Evolutionary conservation across 2,888 invertebrate species (phyloP).

Genomic region (Caenorhabditis afra): DNA sequence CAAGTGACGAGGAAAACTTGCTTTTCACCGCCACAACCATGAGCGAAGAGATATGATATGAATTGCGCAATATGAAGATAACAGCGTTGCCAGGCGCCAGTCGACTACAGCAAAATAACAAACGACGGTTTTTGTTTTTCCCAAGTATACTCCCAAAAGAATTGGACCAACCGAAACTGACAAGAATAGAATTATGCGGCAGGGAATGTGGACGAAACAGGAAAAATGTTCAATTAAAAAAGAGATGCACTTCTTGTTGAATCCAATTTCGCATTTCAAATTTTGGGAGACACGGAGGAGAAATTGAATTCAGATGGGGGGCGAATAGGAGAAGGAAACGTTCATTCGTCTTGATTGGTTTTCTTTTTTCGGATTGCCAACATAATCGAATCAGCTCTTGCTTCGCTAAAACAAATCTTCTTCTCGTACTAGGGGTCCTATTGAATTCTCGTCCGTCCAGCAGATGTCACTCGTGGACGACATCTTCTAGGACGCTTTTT

Average conservation of each 20-base stretch:
- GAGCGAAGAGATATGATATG: conserved; percentile 28
- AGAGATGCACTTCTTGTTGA: conserved; percentile 5
- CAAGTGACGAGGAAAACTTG: conserved; percentile 22
- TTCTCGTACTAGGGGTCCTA: conserved; percentile 20
- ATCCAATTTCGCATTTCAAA: conserved; percentile 8
- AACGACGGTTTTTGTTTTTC: background rate
- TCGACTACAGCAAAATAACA: conserved; percentile 16
- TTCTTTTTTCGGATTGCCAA: conserved; percentile 18
- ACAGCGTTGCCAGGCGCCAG: background rate
- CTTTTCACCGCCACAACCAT: conserved; percentile 28
- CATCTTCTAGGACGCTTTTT: conserved; percentile 15
- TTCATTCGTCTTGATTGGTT: conserved; percentile 51
- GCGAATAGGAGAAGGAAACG: conserved; percentile 13
- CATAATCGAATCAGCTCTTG: conserved; percentile 46
- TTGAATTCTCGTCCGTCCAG: background rate
- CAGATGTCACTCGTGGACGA: conserved; percentile 1
- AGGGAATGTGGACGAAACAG: too few relatives aligned
- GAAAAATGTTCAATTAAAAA: too few relatives aligned
- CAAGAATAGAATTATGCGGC: too few relatives aligned
- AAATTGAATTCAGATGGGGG: background rate
- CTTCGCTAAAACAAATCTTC: conserved; percentile 17
- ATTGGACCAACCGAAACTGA: background rate
- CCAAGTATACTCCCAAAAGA: too few relatives aligned
- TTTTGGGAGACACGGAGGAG: background rate
- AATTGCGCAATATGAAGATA: conserved; percentile 47